Base-by-base conservation (phyloP, 2,797 vertebrate genomes). In the Sebastes hubbsi region DNA sequence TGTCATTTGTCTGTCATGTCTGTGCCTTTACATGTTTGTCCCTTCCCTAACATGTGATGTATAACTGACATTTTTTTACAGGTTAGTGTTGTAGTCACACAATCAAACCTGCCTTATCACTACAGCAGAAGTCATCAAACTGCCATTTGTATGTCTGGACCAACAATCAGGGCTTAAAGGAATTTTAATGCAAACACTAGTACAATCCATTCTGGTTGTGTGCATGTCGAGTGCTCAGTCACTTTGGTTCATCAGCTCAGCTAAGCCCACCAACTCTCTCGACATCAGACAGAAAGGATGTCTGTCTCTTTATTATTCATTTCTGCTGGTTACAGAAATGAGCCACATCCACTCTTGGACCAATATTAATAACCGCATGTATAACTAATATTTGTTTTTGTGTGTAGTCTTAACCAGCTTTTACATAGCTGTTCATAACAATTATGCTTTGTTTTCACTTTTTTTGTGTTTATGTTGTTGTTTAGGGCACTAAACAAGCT, bases 311-410 rank as follows among this genome's bases (percentile, higher is more conserved):
- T 67, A 56, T 66, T 59, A 42, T 70, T 83, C 27, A 87, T 96
- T 95, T 95, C 94, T 96, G 95, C 95, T 94, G 95, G 94, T 91
- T 94, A 90, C 93, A 89, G 95, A 95, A 94, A 93, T 94, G 83
- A 87, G 60, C 66, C 68, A 74, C 78, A 82, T 81, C 70, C 73
- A 73, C 34, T 69, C 42, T 84, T 74, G 89, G 91, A 95, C 93
- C 93, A 93, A 92, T 78, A 64, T 78, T 80, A 36, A 59, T 67
- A 74, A 80, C 59, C 16, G 2, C 58, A 29, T 82, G 72, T 81
- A 54, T 22, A 71, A 71, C 34, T n/a, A 10, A 4, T 59, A 67
- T 73, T 72, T 71, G 63, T 63, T 38, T 75, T 75, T 38, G 2
- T 52, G 66, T 84, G 77, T 76, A 62, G 69, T 84, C 42, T 75